phyloP scores from a whole-genome alignment of 1,140 invertebrate genomes.

The Branchinecta lynchi region DNA sequence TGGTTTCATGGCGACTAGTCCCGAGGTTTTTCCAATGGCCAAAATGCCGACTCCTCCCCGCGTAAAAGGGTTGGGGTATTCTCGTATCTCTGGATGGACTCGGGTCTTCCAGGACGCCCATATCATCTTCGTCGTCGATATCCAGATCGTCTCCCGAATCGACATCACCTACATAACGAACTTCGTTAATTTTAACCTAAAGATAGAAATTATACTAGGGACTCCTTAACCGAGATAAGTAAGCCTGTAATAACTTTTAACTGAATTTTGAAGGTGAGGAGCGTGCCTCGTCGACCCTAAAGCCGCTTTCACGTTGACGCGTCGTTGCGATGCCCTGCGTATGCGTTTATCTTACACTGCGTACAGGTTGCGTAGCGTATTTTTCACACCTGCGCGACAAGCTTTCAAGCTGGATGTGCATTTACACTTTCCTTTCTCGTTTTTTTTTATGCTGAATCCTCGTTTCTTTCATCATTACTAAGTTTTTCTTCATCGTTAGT shows the following conservation, averaged over 20 bases:
- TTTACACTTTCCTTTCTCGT: too few relatives aligned
- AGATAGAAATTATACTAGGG: too few relatives aligned
- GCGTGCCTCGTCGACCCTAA: neutral
- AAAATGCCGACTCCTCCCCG: slow-evolving; percentile 14
- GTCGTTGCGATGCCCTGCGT: too few relatives aligned
- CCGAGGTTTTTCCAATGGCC: slow-evolving; percentile 16
- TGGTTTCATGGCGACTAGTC: slow-evolving; percentile 21
- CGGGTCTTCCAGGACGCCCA: slow-evolving; percentile 12
- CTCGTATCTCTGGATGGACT: slow-evolving; percentile 15
- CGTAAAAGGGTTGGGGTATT: slow-evolving; percentile 15
- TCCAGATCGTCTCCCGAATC: slow-evolving; percentile 28
- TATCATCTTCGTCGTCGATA: slow-evolving; percentile 8
- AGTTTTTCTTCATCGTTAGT: too few relatives aligned
- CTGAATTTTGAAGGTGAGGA: slow-evolving; percentile 1
- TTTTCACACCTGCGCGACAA: too few relatives aligned
- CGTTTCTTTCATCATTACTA: too few relatives aligned
- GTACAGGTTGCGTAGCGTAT: too few relatives aligned
- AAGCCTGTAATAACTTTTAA: slow-evolving; percentile 11
- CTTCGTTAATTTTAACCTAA: neutral
- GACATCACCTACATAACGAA: slow-evolving; percentile 25
- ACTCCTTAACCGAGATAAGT: neutral
- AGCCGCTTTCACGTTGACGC: too few relatives aligned
- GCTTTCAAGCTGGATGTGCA: too few relatives aligned
- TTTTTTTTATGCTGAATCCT: too few relatives aligned
- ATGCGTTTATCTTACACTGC: too few relatives aligned